Conservation (phyloP, 2,113 vertebrate species). For the Laticauda laticaudata region DNA sequence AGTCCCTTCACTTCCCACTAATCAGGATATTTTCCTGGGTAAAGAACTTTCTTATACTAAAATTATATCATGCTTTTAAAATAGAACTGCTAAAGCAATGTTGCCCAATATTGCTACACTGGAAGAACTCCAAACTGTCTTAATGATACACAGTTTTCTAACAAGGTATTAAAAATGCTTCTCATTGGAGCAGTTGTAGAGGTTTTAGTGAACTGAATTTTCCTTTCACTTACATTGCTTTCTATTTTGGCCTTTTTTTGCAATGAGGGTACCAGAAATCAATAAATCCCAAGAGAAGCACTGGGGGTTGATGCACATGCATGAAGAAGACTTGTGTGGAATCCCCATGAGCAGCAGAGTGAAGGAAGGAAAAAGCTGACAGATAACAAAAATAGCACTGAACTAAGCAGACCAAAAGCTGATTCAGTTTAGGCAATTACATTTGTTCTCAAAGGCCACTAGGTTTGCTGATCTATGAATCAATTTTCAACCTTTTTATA, state of each 20-base stretch:
- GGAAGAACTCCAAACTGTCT: neutral
- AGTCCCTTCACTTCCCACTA: neutral
- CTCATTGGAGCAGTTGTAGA: neutral
- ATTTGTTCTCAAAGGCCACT: neutral
- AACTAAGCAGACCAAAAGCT: neutral
- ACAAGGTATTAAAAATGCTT: neutral
- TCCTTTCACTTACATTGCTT: neutral
- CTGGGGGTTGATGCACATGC: neutral
- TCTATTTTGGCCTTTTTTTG: neutral
- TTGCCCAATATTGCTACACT: neutral
- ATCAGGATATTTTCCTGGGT: neutral
- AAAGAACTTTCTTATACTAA: neutral
- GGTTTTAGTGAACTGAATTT: neutral
- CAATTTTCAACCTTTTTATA: neutral
- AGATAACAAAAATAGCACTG: neutral
- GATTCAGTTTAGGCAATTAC: neutral
- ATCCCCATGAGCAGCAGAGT: neutral
- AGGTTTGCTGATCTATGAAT: neutral
- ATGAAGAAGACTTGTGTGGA: neutral
- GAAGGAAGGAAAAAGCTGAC: neutral
- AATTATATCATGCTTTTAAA: neutral
- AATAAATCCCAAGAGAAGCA: neutral
- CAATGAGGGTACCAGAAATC: neutral
- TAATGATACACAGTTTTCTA: neutral
- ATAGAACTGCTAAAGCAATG: neutral